phyloP scores from a whole-genome alignment of 2,797 vertebrate genomes.

The Smutsia temminckii region DNA sequence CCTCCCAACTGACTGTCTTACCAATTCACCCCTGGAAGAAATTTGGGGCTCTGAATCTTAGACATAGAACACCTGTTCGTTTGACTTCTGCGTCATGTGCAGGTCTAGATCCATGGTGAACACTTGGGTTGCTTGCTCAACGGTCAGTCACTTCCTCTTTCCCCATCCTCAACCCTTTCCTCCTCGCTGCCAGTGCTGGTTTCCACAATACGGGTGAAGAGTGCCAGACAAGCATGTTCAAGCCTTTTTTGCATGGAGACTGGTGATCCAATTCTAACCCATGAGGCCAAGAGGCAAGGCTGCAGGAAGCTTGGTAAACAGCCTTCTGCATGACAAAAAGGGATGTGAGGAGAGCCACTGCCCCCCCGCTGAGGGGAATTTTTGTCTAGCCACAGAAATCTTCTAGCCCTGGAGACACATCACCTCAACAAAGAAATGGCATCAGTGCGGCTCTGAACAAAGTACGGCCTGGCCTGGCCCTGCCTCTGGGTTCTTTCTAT shows the following conservation, averaged over 20 bases:
- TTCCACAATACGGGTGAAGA: not conserved
- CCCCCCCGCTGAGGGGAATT: not conserved
- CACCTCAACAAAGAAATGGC: accelerated
- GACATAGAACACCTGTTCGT: not conserved
- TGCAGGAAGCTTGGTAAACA: not conserved
- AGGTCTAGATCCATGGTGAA: not conserved
- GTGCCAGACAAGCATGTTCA: not conserved
- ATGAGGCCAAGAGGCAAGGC: not conserved
- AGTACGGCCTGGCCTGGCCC: not conserved
- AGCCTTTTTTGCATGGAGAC: not conserved
- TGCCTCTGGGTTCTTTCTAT: not conserved
- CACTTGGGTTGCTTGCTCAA: not conserved
- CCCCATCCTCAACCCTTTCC: accelerated
- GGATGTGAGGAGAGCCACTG: not conserved
- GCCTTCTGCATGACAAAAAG: not conserved
- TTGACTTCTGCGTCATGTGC: not conserved
- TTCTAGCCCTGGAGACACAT: accelerated
- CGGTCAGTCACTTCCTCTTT: not conserved
- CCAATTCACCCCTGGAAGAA: not conserved
- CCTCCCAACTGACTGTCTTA: not conserved
- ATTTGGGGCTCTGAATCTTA: not conserved
- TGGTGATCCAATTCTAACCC: not conserved
- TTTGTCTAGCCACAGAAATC: not conserved
- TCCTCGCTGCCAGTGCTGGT: not conserved
- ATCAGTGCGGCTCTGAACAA: not conserved